phyloP scores from a whole-genome alignment of 1,140 invertebrate genomes.

The Diorhabda carinulata region DNA sequence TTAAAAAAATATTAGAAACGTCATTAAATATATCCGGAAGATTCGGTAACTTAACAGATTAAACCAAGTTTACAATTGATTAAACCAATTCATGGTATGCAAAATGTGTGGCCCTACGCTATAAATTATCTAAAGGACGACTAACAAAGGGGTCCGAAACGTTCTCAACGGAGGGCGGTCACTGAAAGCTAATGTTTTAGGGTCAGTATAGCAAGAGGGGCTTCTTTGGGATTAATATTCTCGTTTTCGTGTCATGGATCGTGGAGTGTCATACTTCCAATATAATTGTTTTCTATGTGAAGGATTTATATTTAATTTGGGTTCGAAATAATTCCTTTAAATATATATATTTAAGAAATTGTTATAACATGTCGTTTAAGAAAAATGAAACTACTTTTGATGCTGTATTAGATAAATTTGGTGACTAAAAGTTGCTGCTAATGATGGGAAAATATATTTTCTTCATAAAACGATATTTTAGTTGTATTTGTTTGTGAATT shows the following conservation, averaged over 20 bases:
- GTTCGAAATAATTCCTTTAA: no score
- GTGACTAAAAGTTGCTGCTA: no score
- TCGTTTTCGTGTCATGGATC: background rate
- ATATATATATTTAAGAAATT: no score
- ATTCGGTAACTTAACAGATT: constrained; percentile 6
- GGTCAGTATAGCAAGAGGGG: constrained; percentile 13
- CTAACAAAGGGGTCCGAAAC: constrained; percentile 18
- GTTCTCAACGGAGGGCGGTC: constrained; percentile 19
- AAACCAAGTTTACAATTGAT: constrained; percentile 25
- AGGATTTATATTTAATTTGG: constrained; percentile 17
- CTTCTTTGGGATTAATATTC: background rate
- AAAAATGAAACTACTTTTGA: no score
- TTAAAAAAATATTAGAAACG: no score
- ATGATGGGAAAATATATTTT: no score
- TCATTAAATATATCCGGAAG: no score
- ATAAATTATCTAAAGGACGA: constrained; percentile 29
- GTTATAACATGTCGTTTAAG: no score
- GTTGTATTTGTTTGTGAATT: no score
- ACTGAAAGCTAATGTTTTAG: constrained; percentile 26
- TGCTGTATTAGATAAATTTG: no score
- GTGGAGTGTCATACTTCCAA: background rate
- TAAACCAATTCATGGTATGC: constrained; percentile 21
- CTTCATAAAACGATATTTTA: no score
- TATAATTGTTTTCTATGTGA: background rate
- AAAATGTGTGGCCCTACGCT: constrained; percentile 26